Conservation (phyloP, 2,888 invertebrate species). For the Isoperla grammatica region DNA sequence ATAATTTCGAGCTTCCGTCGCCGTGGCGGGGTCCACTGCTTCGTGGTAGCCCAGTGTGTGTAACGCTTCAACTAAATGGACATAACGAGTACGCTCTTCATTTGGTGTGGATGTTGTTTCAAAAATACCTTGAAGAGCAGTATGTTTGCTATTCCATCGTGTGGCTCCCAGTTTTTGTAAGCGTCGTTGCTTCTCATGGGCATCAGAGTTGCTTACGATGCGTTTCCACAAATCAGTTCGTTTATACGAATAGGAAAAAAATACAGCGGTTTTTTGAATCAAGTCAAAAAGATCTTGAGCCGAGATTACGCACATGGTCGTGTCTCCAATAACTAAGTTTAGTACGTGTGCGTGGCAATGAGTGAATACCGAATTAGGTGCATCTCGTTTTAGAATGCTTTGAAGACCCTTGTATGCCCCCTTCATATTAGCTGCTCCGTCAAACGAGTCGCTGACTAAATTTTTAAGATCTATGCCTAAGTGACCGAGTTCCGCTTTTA, state of each 20-base stretch:
- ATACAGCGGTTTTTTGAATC: conserved; percentile 8
- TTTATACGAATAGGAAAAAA: conserved; percentile 16
- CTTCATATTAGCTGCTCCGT: conserved; percentile 18
- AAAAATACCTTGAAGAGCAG: conserved; percentile 2
- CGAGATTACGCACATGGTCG: neutral
- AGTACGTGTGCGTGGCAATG: conserved; percentile 16
- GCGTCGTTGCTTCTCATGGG: neutral
- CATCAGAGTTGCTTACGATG: neutral
- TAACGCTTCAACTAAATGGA: neutral
- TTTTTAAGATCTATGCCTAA: conserved; percentile 2
- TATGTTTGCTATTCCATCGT: conserved; percentile 1
- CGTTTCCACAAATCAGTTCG: neutral
- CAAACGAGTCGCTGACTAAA: conserved; percentile 10
- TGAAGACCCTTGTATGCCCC: conserved; percentile 9
- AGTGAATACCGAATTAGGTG: conserved; percentile 6
- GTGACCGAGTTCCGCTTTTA: neutral
- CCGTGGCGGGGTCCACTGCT: neutral
- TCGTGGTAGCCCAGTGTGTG: conserved; percentile 1
- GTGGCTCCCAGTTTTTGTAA: neutral
- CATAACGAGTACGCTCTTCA: neutral
- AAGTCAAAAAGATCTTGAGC: conserved; percentile 7
- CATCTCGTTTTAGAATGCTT: neutral
- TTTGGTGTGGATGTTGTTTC: neutral
- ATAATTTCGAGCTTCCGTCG: conserved; percentile 1
- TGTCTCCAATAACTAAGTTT: conserved; percentile 13